These are phyloP conservation scores for Ctenopoma multispine DNA, from an alignment of 2,797 vertebrate genomes.

Conservation along the genomic window DNA sequence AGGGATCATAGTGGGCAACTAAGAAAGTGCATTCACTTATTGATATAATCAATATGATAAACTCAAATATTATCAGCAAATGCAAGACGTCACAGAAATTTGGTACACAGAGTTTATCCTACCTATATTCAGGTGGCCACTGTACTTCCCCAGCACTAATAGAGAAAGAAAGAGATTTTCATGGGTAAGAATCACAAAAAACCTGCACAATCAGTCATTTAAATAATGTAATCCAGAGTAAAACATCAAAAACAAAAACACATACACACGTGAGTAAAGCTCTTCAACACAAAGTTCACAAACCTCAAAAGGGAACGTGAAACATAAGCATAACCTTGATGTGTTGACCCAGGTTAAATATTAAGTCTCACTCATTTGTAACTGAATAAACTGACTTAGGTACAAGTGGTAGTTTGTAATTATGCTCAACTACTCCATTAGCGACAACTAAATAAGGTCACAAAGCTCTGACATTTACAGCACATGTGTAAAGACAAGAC, in stretches of 20 bases:
- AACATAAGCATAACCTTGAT: slow-evolving; percentile 52
- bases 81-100: neutral
- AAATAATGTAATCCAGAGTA: neutral
- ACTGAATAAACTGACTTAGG: slow-evolving; percentile 50
- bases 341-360: slow-evolving; percentile 72
- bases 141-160: slow-evolving; percentile 86
- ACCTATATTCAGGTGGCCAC: slow-evolving; percentile 83
- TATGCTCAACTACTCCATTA: slow-evolving; percentile 34
- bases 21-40: neutral
- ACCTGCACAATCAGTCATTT: neutral
- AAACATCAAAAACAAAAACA: slow-evolving; percentile 28
- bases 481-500: neutral
- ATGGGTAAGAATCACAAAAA: slow-evolving; percentile 7
- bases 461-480: neutral
- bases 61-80: neutral
- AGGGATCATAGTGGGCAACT: neutral
- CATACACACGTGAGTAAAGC: neutral
- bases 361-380: slow-evolving; percentile 43
- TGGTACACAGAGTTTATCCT: slow-evolving; percentile 39
- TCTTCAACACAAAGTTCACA: slow-evolving; percentile 13
- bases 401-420: slow-evolving; percentile 21
- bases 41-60: slow-evolving; percentile 2
- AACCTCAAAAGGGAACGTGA: slow-evolving; percentile 28
- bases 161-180: slow-evolving; percentile 46
- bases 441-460: slow-evolving; percentile 3